Evolutionary conservation across 2,888 invertebrate genomes (phyloP), one percentile per base, ranked within the genome.

Genomic region (Agrochola lota): DNA sequence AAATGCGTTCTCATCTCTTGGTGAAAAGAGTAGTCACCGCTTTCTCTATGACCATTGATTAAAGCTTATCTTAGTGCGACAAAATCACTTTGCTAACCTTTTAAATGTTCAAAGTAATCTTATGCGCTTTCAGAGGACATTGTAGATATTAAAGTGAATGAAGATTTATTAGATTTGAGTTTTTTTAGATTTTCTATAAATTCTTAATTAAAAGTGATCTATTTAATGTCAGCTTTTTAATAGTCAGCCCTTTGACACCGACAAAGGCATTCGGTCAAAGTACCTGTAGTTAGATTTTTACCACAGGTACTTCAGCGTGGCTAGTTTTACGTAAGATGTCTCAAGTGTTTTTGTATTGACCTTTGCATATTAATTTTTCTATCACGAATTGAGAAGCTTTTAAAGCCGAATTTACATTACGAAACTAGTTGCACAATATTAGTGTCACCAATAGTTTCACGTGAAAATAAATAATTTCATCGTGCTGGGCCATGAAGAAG

Each of bases 171-270:
- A 30, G 60, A 76, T 69, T 80, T 52, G 35, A 63, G 60, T n/a
- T 35, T 73, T 72, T 81, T 74, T 17, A 1, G 9, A 43, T 71
- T 71, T 60, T 71, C n/a, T 68, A 66, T 63, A 80, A 83, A 76
- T 69, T 71, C 55, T 83, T 86, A 85, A 85, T 86, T 85, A 71
- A 68, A 74, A 84, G 59, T 63, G 71, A 81, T 84, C 46, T 63
- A 70, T 84, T 84, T 74, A n/a, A 72, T 74, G 46, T 66, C 62
- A 60, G 46, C 12, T 52, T 84, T 81, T 66, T 71, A 67, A 69
- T 59, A 72, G 46, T 15, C 43, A 71, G 46, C 59, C 55, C n/a
- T 83, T 80, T 84, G 59, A 66, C 64, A 71, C 23, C 4, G 35
- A 43, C 35, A 52, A 71, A 62, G 74, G 35, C 63, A 60, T 63